Percentiles rank a stretch among this genome's conserved stretches.
phyloP scores from a whole-genome alignment of 2,797 vertebrate species.

The Furcifer pardalis region DNA sequence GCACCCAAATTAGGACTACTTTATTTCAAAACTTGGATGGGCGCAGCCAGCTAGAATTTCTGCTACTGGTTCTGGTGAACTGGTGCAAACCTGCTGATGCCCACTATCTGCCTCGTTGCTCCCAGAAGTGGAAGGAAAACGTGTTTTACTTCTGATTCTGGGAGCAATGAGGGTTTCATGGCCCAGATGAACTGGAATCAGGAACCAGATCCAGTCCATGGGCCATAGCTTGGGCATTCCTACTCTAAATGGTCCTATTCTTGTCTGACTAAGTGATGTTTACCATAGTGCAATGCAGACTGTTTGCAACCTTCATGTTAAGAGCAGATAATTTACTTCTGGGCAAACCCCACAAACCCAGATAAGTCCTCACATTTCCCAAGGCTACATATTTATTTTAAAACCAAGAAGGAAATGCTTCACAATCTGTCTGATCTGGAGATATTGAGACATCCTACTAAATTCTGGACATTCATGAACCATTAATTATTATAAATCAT shows the following conservation, averaged over 20 bases:
- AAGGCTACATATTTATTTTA: background rate
- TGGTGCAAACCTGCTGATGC: too few relatives aligned
- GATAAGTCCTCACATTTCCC: background rate
- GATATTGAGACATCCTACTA: background rate
- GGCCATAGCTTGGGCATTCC: too few relatives aligned
- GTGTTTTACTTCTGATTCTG: too few relatives aligned
- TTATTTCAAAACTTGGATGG: too few relatives aligned
- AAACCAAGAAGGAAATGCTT: background rate
- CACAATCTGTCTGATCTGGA: background rate
- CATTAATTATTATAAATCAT: background rate
- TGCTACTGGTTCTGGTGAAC: too few relatives aligned
- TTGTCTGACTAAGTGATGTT: background rate
- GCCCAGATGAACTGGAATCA: too few relatives aligned
- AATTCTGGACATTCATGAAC: background rate
- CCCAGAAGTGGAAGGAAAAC: too few relatives aligned
- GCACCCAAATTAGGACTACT: too few relatives aligned
- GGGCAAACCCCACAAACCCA: background rate
- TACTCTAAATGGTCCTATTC: background rate
- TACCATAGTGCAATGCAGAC: background rate
- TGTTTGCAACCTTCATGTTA: background rate
- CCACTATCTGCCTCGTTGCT: too few relatives aligned
- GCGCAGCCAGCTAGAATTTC: too few relatives aligned
- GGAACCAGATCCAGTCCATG: too few relatives aligned
- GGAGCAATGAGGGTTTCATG: too few relatives aligned
- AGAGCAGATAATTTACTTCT: background rate